phyloP scores from a whole-genome alignment of 2,113 vertebrate species.

The Ramphastos sulfuratus region DNA sequence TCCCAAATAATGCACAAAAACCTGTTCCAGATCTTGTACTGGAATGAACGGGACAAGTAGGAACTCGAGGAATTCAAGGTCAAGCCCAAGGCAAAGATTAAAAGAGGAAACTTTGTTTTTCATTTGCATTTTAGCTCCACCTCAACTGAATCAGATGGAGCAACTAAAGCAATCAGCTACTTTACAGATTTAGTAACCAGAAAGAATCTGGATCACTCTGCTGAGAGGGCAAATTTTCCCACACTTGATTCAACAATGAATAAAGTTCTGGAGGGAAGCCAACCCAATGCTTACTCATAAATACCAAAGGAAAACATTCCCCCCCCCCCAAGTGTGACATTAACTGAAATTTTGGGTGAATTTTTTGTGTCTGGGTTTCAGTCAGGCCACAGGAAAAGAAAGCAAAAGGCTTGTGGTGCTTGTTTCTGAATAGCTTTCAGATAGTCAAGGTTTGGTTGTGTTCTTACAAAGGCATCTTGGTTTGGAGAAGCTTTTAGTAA shows the following conservation, averaged over 20 bases:
- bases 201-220: background rate
- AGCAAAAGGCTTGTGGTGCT: background rate
- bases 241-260: background rate
- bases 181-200: background rate
- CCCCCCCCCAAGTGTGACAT: background rate
- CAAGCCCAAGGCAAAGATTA: slow-evolving; percentile 47
- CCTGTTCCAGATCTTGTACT: background rate
- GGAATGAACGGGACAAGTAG: background rate
- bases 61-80: slow-evolving; percentile 29
- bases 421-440: background rate
- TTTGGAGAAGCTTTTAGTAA: slow-evolving; percentile 26
- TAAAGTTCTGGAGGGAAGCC: background rate
- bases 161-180: background rate
- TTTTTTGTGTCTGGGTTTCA: background rate
- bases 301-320: background rate
- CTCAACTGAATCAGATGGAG: background rate
- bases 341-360: background rate
- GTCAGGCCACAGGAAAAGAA: background rate
- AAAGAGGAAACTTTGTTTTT: background rate
- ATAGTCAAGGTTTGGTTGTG: background rate
- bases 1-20: background rate
- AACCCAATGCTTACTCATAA: background rate
- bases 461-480: background rate
- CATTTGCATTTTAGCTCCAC: slow-evolving; percentile 13
- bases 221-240: background rate